phyloP scores from a whole-genome alignment of 2,888 invertebrate species.

The Troglohyphantes excavatus region DNA sequence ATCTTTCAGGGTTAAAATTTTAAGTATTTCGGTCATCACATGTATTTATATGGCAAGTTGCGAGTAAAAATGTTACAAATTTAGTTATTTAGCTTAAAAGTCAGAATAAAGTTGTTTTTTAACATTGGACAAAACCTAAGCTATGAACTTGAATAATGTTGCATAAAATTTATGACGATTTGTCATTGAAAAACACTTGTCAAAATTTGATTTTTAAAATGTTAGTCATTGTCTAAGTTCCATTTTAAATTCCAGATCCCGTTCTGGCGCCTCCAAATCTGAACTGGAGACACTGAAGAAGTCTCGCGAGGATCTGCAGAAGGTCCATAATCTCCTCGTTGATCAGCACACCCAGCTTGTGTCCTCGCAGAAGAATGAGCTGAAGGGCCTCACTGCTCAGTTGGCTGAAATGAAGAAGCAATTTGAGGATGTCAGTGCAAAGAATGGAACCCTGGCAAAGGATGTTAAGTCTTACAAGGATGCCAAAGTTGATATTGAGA shows the following conservation, averaged over 20 bases:
- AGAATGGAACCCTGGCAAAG: slow-evolving; percentile 77
- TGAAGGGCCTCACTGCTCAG: slow-evolving; percentile 80
- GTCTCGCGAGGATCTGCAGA: slow-evolving; percentile 83
- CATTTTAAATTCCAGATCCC: slow-evolving; percentile 25
- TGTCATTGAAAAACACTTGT: too few relatives aligned
- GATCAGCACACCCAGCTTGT: slow-evolving; percentile 85
- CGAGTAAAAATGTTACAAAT: too few relatives aligned
- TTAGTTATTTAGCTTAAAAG: too few relatives aligned
- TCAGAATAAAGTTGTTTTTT: too few relatives aligned
- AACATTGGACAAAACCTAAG: too few relatives aligned
- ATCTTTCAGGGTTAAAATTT: too few relatives aligned
- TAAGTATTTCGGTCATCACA: too few relatives aligned
- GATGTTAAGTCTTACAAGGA: slow-evolving; percentile 36
- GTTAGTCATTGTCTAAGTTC: background rate
- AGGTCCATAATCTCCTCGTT: slow-evolving; percentile 87
- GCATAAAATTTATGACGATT: background rate
- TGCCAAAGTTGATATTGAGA: slow-evolving; percentile 22
- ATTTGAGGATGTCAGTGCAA: slow-evolving; percentile 81
- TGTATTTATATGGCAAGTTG: too few relatives aligned
- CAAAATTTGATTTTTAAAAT: background rate
- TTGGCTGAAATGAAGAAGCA: slow-evolving; percentile 84
- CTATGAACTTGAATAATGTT: too few relatives aligned
- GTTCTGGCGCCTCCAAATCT: slow-evolving; percentile 40
- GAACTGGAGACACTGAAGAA: slow-evolving; percentile 81
- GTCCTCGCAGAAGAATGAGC: slow-evolving; percentile 70